Conservation (phyloP, 2,797 vertebrate genomes). For the Sarcophilus harrisii region DNA sequence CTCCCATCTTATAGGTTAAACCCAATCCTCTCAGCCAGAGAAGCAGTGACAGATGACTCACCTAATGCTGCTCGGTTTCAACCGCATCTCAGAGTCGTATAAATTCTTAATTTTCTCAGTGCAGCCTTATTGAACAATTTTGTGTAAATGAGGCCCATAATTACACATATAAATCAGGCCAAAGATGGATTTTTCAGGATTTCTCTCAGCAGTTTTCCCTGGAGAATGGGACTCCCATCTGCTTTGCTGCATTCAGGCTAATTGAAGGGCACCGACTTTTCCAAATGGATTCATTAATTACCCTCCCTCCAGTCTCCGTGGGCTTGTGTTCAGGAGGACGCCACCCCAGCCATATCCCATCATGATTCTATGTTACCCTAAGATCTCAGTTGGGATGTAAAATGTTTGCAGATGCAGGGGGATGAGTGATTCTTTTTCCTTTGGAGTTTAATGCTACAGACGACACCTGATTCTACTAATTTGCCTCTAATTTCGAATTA, state of each 20-base stretch:
- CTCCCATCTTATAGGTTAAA: constrained; percentile 72
- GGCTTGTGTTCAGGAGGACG: constrained; percentile 78
- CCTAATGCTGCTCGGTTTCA: constrained; percentile 70
- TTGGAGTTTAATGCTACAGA: constrained; percentile 68
- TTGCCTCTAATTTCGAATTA: constrained; percentile 77
- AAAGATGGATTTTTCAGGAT: constrained; percentile 86
- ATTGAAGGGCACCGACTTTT: constrained; percentile 85
- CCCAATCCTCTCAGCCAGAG: constrained; percentile 54
- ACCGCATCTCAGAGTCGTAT: constrained; percentile 81
- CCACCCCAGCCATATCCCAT: constrained; percentile 60
- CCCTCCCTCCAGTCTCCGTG: constrained; percentile 83
- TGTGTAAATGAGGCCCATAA: constrained; percentile 85
- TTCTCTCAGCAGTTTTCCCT: constrained; percentile 84
- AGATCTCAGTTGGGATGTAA: constrained; percentile 65
- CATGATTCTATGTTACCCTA: constrained; percentile 68
- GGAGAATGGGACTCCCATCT: constrained; percentile 88
- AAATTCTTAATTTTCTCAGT: constrained; percentile 83
- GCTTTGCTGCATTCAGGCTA: constrained; percentile 85
- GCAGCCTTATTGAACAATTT: constrained; percentile 81
- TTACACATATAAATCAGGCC: constrained; percentile 88
- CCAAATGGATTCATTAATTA: constrained; percentile 89
- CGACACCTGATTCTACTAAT: constrained; percentile 72
- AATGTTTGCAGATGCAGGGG: constrained; percentile 77
- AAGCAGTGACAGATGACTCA: constrained; percentile 69
- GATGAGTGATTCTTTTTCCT: constrained; percentile 59